Percentiles rank a stretch among this genome's conserved stretches.
Conservation (phyloP, 2,797 vertebrate species). For the Diplodus puntazzo region DNA sequence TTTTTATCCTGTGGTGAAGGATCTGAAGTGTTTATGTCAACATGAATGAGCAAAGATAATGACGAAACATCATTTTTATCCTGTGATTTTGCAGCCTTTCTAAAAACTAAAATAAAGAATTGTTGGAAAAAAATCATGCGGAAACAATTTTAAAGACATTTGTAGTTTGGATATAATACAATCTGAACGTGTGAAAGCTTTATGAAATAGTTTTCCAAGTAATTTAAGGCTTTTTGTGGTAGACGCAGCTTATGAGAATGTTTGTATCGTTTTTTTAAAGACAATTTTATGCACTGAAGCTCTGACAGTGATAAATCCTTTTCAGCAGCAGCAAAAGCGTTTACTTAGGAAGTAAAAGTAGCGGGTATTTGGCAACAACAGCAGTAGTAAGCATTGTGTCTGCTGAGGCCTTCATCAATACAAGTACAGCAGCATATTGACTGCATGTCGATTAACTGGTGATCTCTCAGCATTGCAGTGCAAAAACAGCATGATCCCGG, state of each 20-base stretch:
- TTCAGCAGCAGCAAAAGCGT: slow-evolving; percentile 5
- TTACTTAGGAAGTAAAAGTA: neutral
- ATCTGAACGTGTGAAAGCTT: neutral
- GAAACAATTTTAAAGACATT: neutral
- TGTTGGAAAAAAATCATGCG: neutral
- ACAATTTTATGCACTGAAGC: neutral
- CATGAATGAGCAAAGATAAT: neutral
- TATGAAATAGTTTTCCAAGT: neutral
- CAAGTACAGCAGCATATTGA: slow-evolving; percentile 11
- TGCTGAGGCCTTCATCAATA: neutral
- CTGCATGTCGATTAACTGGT: slow-evolving; percentile 32
- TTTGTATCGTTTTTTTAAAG: neutral
- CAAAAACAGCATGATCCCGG: slow-evolving; percentile 31
- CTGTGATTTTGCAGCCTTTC: neutral
- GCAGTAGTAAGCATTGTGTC: neutral
- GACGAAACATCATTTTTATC: neutral
- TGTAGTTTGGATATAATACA: neutral
- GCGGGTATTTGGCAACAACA: slow-evolving; percentile 14
- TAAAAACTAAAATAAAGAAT: neutral
- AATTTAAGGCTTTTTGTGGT: neutral
- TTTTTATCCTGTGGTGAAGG: neutral
- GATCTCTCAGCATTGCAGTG: slow-evolving; percentile 10
- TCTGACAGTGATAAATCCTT: neutral
- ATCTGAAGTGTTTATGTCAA: neutral
- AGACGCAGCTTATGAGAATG: neutral